Conservation (phyloP, 2,797 vertebrate genomes). For the Staurois parvus region DNA sequence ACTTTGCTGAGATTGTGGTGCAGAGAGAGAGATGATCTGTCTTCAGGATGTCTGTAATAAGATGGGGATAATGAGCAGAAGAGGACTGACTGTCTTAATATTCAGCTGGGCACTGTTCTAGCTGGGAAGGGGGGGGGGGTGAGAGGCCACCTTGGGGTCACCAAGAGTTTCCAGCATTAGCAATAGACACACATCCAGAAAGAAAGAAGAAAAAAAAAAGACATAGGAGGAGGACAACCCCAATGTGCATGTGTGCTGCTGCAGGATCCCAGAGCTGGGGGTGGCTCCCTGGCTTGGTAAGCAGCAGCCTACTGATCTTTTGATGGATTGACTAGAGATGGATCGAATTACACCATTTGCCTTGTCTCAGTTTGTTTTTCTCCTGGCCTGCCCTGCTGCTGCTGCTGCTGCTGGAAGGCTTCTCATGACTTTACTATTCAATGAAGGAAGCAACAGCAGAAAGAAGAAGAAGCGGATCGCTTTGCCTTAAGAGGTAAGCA, state of each 20-base stretch:
- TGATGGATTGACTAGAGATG: constrained; percentile 83
- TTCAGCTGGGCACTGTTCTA: constrained; percentile 30
- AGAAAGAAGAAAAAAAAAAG: not conserved
- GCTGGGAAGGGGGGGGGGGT: constrained; percentile 48
- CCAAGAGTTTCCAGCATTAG: constrained; percentile 63
- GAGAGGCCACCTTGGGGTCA: constrained; percentile 75
- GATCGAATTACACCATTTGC: constrained; percentile 90
- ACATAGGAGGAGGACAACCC: constrained; percentile 71
- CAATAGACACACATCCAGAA: constrained; percentile 63
- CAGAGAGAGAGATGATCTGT: constrained; percentile 59
- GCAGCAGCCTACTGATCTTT: constrained; percentile 73
- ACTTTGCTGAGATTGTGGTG: constrained; percentile 64
- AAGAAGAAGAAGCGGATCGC: not conserved
- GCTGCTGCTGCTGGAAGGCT: constrained; percentile 4
- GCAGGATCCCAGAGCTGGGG: constrained; percentile 67
- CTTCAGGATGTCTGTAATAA: constrained; percentile 58
- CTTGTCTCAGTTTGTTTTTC: constrained; percentile 86
- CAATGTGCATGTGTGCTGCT: constrained; percentile 66
- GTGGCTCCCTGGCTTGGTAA: constrained; percentile 78
- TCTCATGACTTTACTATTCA: constrained; percentile 58
- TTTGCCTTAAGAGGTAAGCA: constrained; percentile 67
- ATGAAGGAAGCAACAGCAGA: constrained; percentile 32
- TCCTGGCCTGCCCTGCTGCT: constrained; percentile 63
- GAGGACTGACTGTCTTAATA: constrained; percentile 40
- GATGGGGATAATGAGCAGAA: constrained; percentile 39